phyloP scores from a whole-genome alignment of 2,113 vertebrate genomes.

The Monarcha castaneiventris region DNA sequence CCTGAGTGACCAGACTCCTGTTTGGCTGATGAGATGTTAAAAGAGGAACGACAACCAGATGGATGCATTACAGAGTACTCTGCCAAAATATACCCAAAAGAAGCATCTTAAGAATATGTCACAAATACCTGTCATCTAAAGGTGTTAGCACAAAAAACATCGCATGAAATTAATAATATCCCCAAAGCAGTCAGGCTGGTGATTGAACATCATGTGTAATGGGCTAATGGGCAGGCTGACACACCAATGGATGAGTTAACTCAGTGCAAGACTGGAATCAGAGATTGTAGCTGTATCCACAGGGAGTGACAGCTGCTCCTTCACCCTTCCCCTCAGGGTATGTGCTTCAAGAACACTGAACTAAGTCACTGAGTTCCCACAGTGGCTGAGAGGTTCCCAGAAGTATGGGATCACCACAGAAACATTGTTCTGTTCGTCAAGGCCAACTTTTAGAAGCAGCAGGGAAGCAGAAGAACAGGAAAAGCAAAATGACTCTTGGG shows the following conservation, averaged over 20 bases:
- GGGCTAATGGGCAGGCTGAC: background rate
- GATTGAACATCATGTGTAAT: background rate
- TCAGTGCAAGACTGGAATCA: background rate
- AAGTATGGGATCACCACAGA: background rate
- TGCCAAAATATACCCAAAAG: background rate
- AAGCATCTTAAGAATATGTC: background rate
- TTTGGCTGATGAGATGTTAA: background rate
- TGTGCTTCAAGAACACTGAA: background rate
- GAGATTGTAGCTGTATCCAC: background rate
- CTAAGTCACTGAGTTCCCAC: background rate
- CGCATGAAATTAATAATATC: background rate
- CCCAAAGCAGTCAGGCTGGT: background rate
- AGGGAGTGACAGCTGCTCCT: background rate
- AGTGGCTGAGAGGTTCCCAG: background rate
- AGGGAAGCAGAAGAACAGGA: background rate
- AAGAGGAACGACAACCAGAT: background rate
- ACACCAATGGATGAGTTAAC: background rate
- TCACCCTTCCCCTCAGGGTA: background rate
- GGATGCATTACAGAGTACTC: background rate
- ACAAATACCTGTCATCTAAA: background rate
- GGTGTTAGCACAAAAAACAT: background rate
- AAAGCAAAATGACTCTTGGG: background rate
- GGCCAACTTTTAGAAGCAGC: background rate
- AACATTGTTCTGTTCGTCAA: background rate
- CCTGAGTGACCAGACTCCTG: background rate